Base-by-base conservation (phyloP, 1,140 invertebrate genomes). In the Lutraria rhynchaena region DNA sequence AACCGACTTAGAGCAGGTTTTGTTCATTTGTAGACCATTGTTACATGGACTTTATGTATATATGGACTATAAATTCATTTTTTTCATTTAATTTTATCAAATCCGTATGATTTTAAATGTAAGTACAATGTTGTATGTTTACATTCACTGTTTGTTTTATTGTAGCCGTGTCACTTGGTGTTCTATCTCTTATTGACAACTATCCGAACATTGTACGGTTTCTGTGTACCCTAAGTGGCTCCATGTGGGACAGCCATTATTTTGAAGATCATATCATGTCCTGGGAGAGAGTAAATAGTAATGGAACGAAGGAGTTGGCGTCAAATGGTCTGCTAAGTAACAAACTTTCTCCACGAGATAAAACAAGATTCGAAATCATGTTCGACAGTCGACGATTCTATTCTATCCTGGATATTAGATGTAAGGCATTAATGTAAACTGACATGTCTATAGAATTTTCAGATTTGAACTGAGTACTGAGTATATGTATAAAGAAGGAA, bases 181-280 rank as follows among this genome's bases (percentile, higher is more conserved):
- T 58, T 0, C 13, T 75, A 41, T 41, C 75, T 17, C n/a, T 78
- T 5, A 22, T 58, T 7, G 75, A 67, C 31, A 35, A 57, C 31
- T 51, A 53, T n/a, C 49, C 58, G 11, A 37, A 41, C 29, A 78
- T 22, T 4, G 49, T 67, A 13, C 19, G 61, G 11, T 37, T 78
- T 11, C 22, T 78, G 31, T 78, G 75, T 57, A 60, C 75, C 19
- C 44, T 78, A 27, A 69, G 61, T n/a, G 75, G 75, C 3, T 27
- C 63, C 17, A 69, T 58, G 61, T 78, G 75, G 75, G 63, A 69
- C 51, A 67, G 24, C 19, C 75, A 57, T 37, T 78, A 78, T 33
- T 67, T 78, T 29, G 61, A 67, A 7, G 49, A 37, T 22, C 75
- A 78, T n/a, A n/a, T 29, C 13, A 27, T 78, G 17, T 51, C 61